These are phyloP conservation scores for Catocala fraxini DNA, from an alignment of 2,888 invertebrate species.

Conservation along the genomic window DNA sequence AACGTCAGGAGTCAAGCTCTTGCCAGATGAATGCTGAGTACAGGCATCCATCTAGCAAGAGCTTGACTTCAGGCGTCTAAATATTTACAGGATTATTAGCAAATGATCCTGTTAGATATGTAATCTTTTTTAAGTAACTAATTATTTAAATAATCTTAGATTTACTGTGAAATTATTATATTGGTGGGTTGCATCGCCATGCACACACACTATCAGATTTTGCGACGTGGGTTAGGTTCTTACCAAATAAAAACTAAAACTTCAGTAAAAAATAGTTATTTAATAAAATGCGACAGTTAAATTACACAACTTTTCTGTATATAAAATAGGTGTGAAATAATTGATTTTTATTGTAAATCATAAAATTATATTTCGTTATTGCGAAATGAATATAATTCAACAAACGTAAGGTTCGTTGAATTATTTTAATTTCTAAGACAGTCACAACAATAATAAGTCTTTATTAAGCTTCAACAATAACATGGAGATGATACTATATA, in stretches of 20 bases:
- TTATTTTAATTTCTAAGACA: constrained; percentile 23
- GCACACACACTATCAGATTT: no score
- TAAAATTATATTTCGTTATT: constrained; percentile 39
- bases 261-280: constrained; percentile 56
- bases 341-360: constrained; percentile 34
- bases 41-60: no score
- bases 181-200: no score
- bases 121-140: no score
- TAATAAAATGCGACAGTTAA: constrained; percentile 63
- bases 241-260: constrained; percentile 18
- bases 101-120: no score
- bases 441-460: constrained; percentile 50
- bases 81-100: no score
- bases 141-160: no score
- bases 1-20: no score
- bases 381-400: constrained; percentile 40
- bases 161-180: no score
- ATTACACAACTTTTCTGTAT: constrained; percentile 63
- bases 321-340: constrained; percentile 55
- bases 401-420: constrained; percentile 6
- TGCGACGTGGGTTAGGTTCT: no score
- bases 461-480: constrained; percentile 39
- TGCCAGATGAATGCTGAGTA: no score
- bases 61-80: no score
- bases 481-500: constrained; percentile 14